Evolutionary conservation across 1,140 invertebrate species (phyloP), one percentile per base, ranked within the genome.

Genomic region (Aphaenogaster ashmeadi): DNA sequence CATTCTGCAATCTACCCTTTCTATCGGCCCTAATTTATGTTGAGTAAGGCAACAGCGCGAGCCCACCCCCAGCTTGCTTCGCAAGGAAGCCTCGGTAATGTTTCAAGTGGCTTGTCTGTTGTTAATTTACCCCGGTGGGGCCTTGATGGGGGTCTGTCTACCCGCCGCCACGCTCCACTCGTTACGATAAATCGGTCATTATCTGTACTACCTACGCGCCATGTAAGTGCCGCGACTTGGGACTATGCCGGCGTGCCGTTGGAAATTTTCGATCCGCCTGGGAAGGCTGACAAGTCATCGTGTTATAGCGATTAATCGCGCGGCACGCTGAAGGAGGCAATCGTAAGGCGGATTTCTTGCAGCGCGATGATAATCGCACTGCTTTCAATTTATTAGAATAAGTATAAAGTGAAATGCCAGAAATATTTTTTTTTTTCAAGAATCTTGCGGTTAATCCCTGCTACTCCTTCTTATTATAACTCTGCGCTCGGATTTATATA

Each of bases 21-120:
- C 93, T 94, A 95, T 95, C 94, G 94, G 92, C 91, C 92, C 94
- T 95, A 95, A 95, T 95, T 95, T 95, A 95, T 95, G 94, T 95
- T 94, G 93, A 95, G 94, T 92, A 94, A 94, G 93, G 94, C 92
- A 94, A 93, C 92, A 88, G 92, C 87, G 83, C 87, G 83, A 92
- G 89, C 91, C 93, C 93, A 92, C 92, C 93, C 91, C 87, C 89
- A 88, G 58, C 88, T 92, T 91, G 92, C 87, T 92, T 81, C 91
- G 89, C 87, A 92, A 94, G 92, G 91, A 94, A 94, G 93, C 93
- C 94, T 93, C 91, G 94, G 94, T 94, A 94, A 95, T 95, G 94
- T 94, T 95, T 95, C 94, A 94, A 95, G 94, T 94, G 94, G 94
- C 93, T 94, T 94, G 94, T 95, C 94, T 93, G 94, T 95, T 95